These are phyloP conservation scores for Odontomachus brunneus DNA, from an alignment of 1,140 invertebrate species.

Conservation along the genomic window DNA sequence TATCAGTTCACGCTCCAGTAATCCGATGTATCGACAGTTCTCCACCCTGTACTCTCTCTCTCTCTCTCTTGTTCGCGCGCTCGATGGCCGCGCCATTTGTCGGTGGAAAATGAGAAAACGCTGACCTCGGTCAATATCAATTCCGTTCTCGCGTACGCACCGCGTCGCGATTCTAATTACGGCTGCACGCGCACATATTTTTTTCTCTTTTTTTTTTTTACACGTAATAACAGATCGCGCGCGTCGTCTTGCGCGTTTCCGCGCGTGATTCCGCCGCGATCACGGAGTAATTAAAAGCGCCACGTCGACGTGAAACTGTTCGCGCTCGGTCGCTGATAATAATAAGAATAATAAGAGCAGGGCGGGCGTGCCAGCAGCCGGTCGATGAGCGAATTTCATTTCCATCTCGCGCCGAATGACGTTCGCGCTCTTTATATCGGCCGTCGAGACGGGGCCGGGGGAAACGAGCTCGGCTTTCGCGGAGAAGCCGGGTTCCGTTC, in stretches of 20 bases:
- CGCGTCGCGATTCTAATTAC: constrained; percentile 32
- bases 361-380: background rate
- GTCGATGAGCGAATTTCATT: background rate
- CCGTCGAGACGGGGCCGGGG: background rate
- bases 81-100: background rate
- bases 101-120: background rate
- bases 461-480: background rate
- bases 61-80: background rate
- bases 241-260: no score
- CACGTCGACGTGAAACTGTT: background rate
- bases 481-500: background rate
- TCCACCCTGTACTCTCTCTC: background rate
- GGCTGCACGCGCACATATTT: background rate
- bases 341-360: background rate
- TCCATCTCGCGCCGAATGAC: background rate
- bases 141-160: background rate
- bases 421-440: constrained; percentile 14
- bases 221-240: constrained; percentile 12
- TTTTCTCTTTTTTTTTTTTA: background rate
- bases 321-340: background rate
- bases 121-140: constrained; percentile 31
- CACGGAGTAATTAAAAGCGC: constrained; percentile 19
- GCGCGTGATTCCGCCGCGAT: background rate
- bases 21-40: constrained; percentile 49
- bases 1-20: constrained; percentile 72